Conservation (phyloP, 2,888 invertebrate species). For the Antitype chi region DNA sequence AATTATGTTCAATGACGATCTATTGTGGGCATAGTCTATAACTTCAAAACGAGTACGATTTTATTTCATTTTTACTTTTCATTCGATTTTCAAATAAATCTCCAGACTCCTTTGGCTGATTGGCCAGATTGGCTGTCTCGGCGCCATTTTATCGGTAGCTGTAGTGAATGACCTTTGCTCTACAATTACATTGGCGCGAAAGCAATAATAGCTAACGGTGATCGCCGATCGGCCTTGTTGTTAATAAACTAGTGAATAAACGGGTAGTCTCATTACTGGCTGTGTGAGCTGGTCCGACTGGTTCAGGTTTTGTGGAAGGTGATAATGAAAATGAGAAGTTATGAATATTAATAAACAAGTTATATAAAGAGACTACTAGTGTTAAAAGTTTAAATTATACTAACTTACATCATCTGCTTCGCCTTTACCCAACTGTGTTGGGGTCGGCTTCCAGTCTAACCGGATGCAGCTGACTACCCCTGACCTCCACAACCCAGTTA, state of each 20-base stretch:
- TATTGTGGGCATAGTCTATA: neutral
- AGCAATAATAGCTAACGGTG: conserved; percentile 61
- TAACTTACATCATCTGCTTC: too few species aligned
- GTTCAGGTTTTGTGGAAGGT: neutral
- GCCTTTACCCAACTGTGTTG: too few species aligned
- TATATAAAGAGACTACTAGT: neutral
- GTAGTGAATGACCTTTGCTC: conserved; percentile 56
- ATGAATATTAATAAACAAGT: conserved; percentile 2
- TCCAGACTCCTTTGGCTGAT: neutral
- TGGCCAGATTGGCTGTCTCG: neutral
- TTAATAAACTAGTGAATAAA: conserved; percentile 41
- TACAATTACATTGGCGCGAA: conserved; percentile 53
- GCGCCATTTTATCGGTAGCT: conserved; percentile 39
- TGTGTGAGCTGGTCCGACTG: neutral
- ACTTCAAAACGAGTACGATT: neutral
- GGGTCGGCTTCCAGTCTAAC: too few species aligned
- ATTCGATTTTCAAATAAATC: conserved; percentile 10
- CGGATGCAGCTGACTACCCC: too few species aligned
- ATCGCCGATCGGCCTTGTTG: conserved; percentile 49
- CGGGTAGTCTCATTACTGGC: conserved; percentile 21
- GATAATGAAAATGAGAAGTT: neutral
- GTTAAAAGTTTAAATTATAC: neutral
- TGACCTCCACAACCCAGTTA: too few species aligned
- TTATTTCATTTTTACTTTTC: neutral
- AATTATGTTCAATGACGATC: neutral